Conservation (phyloP, 2,113 vertebrate genomes). For the Gymnocephalus cernua region DNA sequence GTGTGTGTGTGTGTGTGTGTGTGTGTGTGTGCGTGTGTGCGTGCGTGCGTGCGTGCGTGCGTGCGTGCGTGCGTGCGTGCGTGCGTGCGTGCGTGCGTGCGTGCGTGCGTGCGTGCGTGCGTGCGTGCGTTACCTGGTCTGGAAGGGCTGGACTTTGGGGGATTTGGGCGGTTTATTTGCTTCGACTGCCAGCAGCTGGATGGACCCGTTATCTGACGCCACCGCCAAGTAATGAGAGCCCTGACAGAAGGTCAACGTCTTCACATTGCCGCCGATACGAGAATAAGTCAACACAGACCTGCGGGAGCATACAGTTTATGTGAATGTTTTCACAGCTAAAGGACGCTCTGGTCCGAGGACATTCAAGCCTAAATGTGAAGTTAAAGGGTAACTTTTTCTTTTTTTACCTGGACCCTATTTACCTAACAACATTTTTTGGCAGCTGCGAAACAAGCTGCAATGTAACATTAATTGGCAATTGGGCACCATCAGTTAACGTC, state of each 20-base stretch:
- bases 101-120: no score
- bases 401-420: no score
- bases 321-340: not conserved
- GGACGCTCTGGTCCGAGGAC: not conserved
- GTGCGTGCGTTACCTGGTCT: constrained; percentile 87
- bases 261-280: constrained; percentile 93
- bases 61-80: not conserved
- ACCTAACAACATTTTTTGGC: no score
- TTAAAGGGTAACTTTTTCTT: not conserved
- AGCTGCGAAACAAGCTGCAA: no score
- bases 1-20: accelerated
- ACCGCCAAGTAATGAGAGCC: constrained; percentile 96
- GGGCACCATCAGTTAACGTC: no score
- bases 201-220: constrained; percentile 94
- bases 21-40: no score
- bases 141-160: constrained; percentile 95
- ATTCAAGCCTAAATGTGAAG: not conserved
- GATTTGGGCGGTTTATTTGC: constrained; percentile 96
- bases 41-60: not conserved
- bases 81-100: no score
- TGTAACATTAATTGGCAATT: no score
- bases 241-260: constrained; percentile 96
- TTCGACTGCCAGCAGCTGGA: constrained; percentile 95
- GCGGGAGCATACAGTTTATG: no score
- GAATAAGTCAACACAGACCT: constrained; percentile 96